phyloP scores from a whole-genome alignment of 1,140 invertebrate genomes.

The Solenopsis fugax region DNA sequence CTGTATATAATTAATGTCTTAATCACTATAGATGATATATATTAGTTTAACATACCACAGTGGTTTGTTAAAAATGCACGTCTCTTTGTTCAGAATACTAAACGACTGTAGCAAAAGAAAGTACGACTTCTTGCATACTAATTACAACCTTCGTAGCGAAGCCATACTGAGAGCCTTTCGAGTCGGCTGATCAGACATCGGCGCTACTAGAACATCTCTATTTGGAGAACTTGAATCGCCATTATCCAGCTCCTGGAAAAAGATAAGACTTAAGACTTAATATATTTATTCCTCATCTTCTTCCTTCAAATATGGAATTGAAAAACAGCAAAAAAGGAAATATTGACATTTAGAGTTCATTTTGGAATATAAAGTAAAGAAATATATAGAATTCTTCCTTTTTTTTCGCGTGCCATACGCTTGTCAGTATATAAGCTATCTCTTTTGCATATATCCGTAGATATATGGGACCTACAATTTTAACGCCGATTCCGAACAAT shows the following conservation, averaged over 20 bases:
- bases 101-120: constrained; percentile 50
- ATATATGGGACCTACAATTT: too few species aligned
- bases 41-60: constrained; percentile 45
- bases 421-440: too few species aligned
- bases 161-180: constrained; percentile 90
- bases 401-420: too few species aligned
- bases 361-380: neutral
- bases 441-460: too few species aligned
- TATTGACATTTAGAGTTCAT: neutral
- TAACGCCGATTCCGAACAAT: too few species aligned
- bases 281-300: constrained; percentile 44
- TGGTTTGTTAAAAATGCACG: constrained; percentile 33
- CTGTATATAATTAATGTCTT: constrained; percentile 54
- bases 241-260: constrained; percentile 89
- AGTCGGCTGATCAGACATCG: constrained; percentile 93
- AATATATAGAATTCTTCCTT: neutral
- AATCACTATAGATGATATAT: constrained; percentile 44
- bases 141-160: constrained; percentile 88
- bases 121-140: constrained; percentile 65
- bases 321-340: neutral
- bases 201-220: constrained; percentile 90
- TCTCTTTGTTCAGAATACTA: constrained; percentile 36
- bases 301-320: neutral
- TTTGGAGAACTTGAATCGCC: constrained; percentile 88
- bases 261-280: constrained; percentile 75